These are phyloP conservation scores for Oncorhynchus nerka DNA, from an alignment of 2,113 vertebrate species.

Conservation along the genomic window DNA sequence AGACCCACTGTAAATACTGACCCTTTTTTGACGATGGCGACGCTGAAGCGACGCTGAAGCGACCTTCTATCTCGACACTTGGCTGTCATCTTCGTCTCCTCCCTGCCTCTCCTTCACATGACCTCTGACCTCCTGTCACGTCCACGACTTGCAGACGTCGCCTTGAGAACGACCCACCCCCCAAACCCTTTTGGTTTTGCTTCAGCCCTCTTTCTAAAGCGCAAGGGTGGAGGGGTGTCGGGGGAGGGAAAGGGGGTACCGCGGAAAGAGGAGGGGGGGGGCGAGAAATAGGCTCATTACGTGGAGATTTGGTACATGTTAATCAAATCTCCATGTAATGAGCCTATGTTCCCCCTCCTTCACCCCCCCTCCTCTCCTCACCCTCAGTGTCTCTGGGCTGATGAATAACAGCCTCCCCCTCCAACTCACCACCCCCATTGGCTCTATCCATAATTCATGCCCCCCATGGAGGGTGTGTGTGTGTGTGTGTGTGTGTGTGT, in stretches of 20 bases:
- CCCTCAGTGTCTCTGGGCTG: conserved; percentile 13
- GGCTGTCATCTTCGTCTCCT: background rate
- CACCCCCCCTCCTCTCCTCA: background rate
- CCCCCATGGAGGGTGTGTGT: background rate
- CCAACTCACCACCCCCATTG: conserved; percentile 20
- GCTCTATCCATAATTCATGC: conserved; percentile 64
- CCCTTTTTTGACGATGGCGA: background rate
- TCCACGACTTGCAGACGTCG: background rate
- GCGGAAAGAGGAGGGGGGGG: background rate
- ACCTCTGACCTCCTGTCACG: conserved; percentile 21
- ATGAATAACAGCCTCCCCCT: conserved; percentile 17
- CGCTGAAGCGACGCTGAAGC: background rate
- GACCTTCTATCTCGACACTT: background rate
- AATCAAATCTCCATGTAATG: conserved; percentile 37
- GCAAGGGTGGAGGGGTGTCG: background rate
- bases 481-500: conserved; percentile 4
- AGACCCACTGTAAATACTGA: background rate
- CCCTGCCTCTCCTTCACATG: conserved; percentile 9
- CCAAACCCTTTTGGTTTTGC: background rate
- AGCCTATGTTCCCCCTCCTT: background rate
- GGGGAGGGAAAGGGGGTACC: background rate
- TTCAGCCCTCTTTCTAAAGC: conserved; percentile 5
- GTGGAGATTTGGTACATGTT: background rate
- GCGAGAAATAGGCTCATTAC: background rate
- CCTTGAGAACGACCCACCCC: background rate